Percentiles rank a stretch among this genome's conserved stretches.
Evolutionary conservation across 2,888 invertebrate genomes (phyloP).

Genomic region (Spilarctia lutea): DNA sequence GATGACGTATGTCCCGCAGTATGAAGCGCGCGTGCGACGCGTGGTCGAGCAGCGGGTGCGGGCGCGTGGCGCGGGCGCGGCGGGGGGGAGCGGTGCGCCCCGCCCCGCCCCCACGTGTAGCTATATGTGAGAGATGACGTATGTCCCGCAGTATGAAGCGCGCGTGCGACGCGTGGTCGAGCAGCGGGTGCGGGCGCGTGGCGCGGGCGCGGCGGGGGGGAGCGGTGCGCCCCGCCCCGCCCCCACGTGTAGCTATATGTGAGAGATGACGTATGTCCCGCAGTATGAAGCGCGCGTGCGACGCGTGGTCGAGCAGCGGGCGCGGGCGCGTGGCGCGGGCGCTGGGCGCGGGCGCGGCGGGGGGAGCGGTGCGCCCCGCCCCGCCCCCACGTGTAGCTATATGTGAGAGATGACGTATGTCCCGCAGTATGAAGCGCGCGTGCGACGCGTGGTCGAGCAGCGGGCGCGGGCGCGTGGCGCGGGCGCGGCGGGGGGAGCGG

Average conservation of each 20-base stretch:
- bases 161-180: too few relatives aligned
- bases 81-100: too few relatives aligned
- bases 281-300: conserved; percentile 27
- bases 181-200: too few relatives aligned
- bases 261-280: too few relatives aligned
- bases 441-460: conserved; percentile 26
- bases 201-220: conserved; percentile 34
- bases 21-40: too few relatives aligned
- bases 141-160: too few relatives aligned
- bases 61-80: too few relatives aligned
- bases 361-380: conserved; percentile 37
- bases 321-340: conserved; percentile 36
- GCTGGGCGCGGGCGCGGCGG: conserved; percentile 31
- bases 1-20: too few relatives aligned
- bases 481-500: conserved; percentile 33
- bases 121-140: too few relatives aligned
- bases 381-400: conserved; percentile 54
- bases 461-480: conserved; percentile 36
- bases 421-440: conserved; percentile 20
- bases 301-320: conserved; percentile 24
- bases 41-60: too few relatives aligned
- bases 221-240: conserved; percentile 38
- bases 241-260: conserved; percentile 50
- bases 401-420: too few relatives aligned
- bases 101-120: too few relatives aligned